Evolutionary conservation across 2,888 invertebrate species (phyloP), one percentile per base, ranked within the genome.

Genomic region (Leucoma salicis): DNA sequence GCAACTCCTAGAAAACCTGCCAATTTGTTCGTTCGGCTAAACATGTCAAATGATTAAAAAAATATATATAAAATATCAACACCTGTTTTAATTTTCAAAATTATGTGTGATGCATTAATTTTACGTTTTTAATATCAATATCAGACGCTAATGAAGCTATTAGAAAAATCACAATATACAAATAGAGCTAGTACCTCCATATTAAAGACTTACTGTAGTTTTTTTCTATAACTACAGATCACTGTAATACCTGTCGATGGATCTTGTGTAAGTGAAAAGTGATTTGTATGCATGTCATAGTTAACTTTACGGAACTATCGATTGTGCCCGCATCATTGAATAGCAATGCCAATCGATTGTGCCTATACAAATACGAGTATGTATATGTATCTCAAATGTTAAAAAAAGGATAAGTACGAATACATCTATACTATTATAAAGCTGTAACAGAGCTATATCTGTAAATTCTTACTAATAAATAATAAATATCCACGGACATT

Each of bases 321-420:
- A 78, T 78, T 68, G 72, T 58, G 64, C 86, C 85, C 83, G 78
- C 72, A 83, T 79, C 70, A 70, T 66, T 64, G 65, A 65, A 66
- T 68, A 73, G 77, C 76, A 73, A 74, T 74, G 64, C 66, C 53
- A 64, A 70, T 70, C 74, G n/a, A n/a, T n/a, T n/a, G n/a, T n/a
- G n/a, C n/a, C n/a, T n/a, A n/a, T n/a, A n/a, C n/a, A n/a, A n/a
- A n/a, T n/a, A n/a, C n/a, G n/a, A n/a, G n/a, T n/a, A n/a, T n/a
- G n/a, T n/a, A n/a, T n/a, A n/a, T n/a, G n/a, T n/a, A n/a, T n/a
- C n/a, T n/a, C n/a, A n/a, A n/a, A n/a, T n/a, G n/a, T n/a, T n/a
- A n/a, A n/a, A n/a, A n/a, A n/a, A n/a, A n/a, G n/a, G n/a, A n/a
- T n/a, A n/a, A n/a, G n/a, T n/a, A n/a, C n/a, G n/a, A n/a, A n/a